A percentile compares a stretch with the other conserved stretches of the same genome.
Evolutionary conservation across 2,888 invertebrate genomes (phyloP).

Genomic region (Tuberolachnus salignus): DNA sequence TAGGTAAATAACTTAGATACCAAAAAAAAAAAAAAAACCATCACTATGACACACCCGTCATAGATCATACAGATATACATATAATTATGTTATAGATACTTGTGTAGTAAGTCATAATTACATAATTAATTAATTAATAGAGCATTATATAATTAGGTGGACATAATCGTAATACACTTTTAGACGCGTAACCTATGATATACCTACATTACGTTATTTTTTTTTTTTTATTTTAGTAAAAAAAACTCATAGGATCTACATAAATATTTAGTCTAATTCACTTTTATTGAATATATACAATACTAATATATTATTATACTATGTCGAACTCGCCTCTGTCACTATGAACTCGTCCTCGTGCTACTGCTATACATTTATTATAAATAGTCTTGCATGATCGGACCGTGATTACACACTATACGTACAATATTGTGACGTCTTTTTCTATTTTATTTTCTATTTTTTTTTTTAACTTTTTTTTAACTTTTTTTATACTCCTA

Average conservation of each 20-base stretch:
- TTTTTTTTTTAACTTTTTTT: background rate
- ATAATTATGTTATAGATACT: too few relatives aligned
- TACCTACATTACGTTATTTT: too few relatives aligned
- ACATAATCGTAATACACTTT: constrained; percentile 4
- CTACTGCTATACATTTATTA: constrained; percentile 7
- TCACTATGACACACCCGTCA: constrained; percentile 54
- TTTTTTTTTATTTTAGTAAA: too few relatives aligned
- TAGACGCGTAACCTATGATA: constrained; percentile 21
- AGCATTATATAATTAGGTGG: constrained; percentile 13
- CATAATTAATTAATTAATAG: constrained; percentile 30
- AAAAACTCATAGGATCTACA: constrained; percentile 3
- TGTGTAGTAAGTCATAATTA: too few relatives aligned
- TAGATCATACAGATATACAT: constrained; percentile 34
- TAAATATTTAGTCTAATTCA: background rate
- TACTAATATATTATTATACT: background rate
- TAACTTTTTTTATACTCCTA: background rate
- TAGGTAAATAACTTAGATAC: constrained; percentile 27
- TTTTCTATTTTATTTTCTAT: background rate
- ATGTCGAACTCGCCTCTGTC: constrained; percentile 48
- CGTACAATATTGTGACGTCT: constrained; percentile 24
- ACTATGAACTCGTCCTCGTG: constrained; percentile 43
- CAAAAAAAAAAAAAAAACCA: constrained; percentile 11
- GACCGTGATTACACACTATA: background rate
- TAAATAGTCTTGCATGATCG: constrained; percentile 43
- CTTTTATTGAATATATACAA: background rate